These are phyloP conservation scores for Typhlomys cinereus DNA, from an alignment of 2,113 vertebrate species.

Conservation along the genomic window DNA sequence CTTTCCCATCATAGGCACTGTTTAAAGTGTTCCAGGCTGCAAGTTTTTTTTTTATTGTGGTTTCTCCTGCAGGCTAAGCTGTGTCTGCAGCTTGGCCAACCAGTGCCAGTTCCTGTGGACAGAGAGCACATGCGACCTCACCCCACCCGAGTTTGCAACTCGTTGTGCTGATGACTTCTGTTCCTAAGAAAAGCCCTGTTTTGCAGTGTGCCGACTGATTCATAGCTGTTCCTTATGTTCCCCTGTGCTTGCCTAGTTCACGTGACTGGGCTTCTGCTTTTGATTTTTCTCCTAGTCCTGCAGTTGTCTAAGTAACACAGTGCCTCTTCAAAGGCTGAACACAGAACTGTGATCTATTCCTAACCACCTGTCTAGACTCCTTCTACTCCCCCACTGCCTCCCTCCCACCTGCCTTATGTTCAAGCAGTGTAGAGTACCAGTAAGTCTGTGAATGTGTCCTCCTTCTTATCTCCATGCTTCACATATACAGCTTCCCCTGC, in stretches of 20 bases:
- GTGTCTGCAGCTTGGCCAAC: neutral
- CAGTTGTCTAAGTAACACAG: constrained; percentile 40
- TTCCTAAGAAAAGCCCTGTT: constrained; percentile 44
- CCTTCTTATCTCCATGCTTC: neutral
- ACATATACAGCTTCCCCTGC: neutral
- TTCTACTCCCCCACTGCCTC: neutral
- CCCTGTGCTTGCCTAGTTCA: constrained; percentile 1
- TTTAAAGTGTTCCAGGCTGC: no score
- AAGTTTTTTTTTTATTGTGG: neutral
- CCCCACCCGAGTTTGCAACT: neutral
- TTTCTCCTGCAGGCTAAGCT: neutral
- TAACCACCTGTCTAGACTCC: constrained; percentile 29
- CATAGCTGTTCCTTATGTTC: neutral
- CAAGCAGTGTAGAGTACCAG: neutral
- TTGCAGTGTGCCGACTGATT: neutral
- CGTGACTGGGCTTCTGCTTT: constrained; percentile 41
- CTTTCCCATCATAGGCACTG: neutral
- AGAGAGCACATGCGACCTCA: neutral
- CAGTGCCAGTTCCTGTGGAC: neutral
- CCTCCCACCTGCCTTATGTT: constrained; percentile 48
- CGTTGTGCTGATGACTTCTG: neutral
- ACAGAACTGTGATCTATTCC: constrained; percentile 40
- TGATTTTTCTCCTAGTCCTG: neutral
- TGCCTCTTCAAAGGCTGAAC: constrained; percentile 54
- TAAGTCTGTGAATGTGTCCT: neutral